Evolutionary conservation across 1,140 invertebrate species (phyloP), one percentile per base, ranked within the genome.

Genomic region (Bombus pyrosoma): DNA sequence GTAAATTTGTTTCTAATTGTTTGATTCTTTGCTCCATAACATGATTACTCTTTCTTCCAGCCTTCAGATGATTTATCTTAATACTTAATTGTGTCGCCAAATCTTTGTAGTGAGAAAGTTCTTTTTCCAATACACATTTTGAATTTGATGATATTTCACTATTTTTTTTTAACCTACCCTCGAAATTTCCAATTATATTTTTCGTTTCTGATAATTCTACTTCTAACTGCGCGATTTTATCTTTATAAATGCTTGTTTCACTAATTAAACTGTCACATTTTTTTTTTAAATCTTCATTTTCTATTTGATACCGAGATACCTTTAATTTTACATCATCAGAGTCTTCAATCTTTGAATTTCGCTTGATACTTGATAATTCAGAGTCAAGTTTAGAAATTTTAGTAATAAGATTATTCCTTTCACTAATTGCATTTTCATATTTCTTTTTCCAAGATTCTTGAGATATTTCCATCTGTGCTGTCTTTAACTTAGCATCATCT

Each of bases 391-490:
- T 89, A 8, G 89, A 89, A 41, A 94, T 82, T 82, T 91, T 92
- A 8, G 73, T 47, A 25, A 85, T 39, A 71, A 92, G 80, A 79
- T 92, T 87, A 15, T 86, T 90, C 34, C 89, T 84, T 83, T 95
- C 94, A 32, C 62, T 89, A 22, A 89, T 47, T 4, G 79, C 12
- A 59, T 87, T 92, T n/a, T 94, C 93, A 37, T 92, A 93, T 86
- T 94, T 95, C 53, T 93, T 92, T 37, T 92, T 93, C 89, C 92
- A 92, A 0, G 92, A 91, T 81, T 94, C 94, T 53, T 93, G 90
- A 13, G 90, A 90, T 9, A 95, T 94, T 81, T 95, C 94, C 43
- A 92, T 90, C 77, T 94, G 93, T 4, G 94, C 94, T 22, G 94
- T 92, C 90, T 93, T 94, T 32, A 95, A 85, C 90, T 89, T 94